Evolutionary conservation across 2,797 vertebrate genomes (phyloP).

Genomic region (Luscinia luscinia): DNA sequence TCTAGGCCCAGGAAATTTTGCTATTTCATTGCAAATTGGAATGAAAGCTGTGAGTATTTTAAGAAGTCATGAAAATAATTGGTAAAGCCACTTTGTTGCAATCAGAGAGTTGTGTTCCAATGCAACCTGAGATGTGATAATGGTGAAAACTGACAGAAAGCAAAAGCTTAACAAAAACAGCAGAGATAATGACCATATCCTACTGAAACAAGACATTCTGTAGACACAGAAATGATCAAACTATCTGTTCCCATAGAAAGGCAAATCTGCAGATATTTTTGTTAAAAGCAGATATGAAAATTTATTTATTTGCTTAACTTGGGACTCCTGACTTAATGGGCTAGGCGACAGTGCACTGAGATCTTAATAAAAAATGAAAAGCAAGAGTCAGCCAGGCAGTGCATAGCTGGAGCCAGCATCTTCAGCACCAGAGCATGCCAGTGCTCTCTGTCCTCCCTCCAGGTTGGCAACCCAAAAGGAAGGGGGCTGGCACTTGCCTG

Average conservation of each 20-base stretch:
- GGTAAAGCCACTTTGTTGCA: neutral
- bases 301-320: neutral
- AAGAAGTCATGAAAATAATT: conserved; percentile 12
- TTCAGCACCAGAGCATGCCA: neutral
- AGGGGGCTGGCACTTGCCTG: neutral
- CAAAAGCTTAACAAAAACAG: neutral
- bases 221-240: neutral
- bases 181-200: neutral
- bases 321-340: neutral
- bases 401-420: neutral
- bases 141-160: conserved; percentile 13
- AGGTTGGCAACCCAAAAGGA: neutral
- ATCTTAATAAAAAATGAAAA: neutral
- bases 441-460: neutral
- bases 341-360: neutral
- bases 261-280: neutral
- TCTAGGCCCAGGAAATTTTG: neutral
- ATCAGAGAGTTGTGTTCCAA: neutral
- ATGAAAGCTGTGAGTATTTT: neutral
- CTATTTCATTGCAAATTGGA: neutral
- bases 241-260: neutral
- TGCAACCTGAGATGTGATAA: neutral
- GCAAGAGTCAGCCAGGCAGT: neutral
- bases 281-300: neutral
- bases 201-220: neutral